Evolutionary conservation across 1,140 invertebrate genomes (phyloP).

Genomic region (Papilio dardanus): DNA sequence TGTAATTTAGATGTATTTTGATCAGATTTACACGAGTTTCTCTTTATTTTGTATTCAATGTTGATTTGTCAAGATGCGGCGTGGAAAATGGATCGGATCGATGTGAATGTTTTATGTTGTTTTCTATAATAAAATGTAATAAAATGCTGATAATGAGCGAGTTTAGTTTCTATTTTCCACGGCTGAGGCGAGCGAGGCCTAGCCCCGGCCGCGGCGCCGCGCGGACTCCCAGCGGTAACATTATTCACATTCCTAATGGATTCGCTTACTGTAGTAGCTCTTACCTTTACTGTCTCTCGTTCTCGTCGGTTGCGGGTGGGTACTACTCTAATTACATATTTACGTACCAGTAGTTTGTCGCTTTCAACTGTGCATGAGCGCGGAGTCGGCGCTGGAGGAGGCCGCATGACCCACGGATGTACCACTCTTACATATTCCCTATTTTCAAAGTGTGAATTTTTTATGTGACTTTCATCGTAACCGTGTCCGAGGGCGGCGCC

Average conservation of each 20-base stretch:
- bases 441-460: conserved; percentile 76
- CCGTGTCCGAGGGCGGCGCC: conserved; percentile 47
- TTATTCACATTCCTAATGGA: conserved; percentile 77
- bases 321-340: conserved; percentile 81
- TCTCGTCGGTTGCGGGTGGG: conserved; percentile 78
- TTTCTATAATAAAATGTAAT: conserved; percentile 4
- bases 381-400: conserved; percentile 54
- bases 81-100: conserved; percentile 31
- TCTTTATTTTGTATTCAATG: conserved; percentile 29
- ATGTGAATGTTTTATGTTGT: conserved; percentile 19
- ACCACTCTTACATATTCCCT: conserved; percentile 59
- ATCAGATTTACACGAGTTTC: conserved; percentile 20
- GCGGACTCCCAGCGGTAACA: conserved; percentile 70
- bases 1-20: conserved; percentile 37
- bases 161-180: conserved; percentile 37
- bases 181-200: not conserved
- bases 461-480: conserved; percentile 76
- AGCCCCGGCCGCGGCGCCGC: conserved; percentile 55
- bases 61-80: conserved; percentile 26
- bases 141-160: conserved; percentile 29
- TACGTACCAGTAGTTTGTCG: conserved; percentile 80
- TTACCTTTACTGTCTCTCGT: conserved; percentile 79
- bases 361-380: conserved; percentile 79
- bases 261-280: conserved; percentile 80
- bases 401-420: conserved; percentile 65